Percentiles rank a stretch among this genome's conserved stretches.
These are phyloP conservation scores for Cuniculus paca DNA, from an alignment of 2,797 vertebrate species.

Conservation along the genomic window DNA sequence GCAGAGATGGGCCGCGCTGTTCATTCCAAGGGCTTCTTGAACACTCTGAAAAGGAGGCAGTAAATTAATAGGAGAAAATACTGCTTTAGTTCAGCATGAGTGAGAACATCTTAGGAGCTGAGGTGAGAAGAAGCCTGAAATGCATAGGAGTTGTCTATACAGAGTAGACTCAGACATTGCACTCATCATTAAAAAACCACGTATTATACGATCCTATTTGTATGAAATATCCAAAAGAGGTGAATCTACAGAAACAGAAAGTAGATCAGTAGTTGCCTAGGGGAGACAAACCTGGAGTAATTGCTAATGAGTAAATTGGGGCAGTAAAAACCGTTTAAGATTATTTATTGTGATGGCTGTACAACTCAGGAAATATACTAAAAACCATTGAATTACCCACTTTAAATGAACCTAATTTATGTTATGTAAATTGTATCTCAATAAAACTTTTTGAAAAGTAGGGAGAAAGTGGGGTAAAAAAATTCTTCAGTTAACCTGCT, in stretches of 20 bases:
- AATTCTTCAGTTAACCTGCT: not conserved
- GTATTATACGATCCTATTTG: not conserved
- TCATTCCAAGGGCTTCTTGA: not conserved
- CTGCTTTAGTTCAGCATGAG: not conserved
- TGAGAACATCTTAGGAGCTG: not conserved
- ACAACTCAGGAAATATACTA: conserved; percentile 9
- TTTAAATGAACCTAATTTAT: not conserved
- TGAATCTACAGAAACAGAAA: conserved; percentile 9
- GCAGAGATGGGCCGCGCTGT: not conserved
- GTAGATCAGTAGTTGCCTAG: not conserved
- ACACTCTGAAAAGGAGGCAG: not conserved
- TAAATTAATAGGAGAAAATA: not conserved
- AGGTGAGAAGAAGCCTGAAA: not conserved
- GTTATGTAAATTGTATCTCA: not conserved
- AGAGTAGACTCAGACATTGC: not conserved
- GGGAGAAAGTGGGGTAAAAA: not conserved
- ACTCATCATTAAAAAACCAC: not conserved
- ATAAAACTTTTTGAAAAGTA: not conserved
- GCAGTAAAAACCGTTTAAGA: not conserved
- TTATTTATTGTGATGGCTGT: not conserved
- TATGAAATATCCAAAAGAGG: conserved; percentile 19
- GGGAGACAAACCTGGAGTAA: not conserved
- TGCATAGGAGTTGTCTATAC: not conserved
- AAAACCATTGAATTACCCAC: not conserved
- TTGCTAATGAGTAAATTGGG: not conserved